A percentile compares a stretch with the other conserved stretches of the same genome.
These are phyloP conservation scores for Poeciliopsis paucimaculata DNA, from an alignment of 2,797 vertebrate species.

Conservation along the genomic window DNA sequence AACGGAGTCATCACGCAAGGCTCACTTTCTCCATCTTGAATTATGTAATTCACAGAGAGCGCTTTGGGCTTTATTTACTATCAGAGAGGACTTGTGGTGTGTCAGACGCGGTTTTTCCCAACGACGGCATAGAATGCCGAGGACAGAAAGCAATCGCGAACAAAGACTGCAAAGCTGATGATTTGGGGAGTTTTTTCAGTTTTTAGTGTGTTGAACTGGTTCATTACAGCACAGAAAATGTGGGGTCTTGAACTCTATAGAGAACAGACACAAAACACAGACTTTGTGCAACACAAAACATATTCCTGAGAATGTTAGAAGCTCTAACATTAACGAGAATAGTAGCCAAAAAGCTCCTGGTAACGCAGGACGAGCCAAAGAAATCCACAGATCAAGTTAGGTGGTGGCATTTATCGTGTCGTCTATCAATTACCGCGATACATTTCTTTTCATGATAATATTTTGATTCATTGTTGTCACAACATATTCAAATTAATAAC, in stretches of 20 bases:
- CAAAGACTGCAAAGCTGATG: not conserved
- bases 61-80: conserved; percentile 19
- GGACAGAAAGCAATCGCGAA: not conserved
- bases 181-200: not conserved
- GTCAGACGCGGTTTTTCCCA: conserved; percentile 6
- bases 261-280: not conserved
- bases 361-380: too few species aligned
- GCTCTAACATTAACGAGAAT: too few species aligned
- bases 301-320: not conserved
- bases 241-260: not conserved
- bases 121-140: not conserved
- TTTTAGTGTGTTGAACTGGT: not conserved
- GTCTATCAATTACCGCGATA: too few species aligned
- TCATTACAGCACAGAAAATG: not conserved
- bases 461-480: too few species aligned
- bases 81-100: not conserved
- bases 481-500: too few species aligned
- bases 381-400: too few species aligned
- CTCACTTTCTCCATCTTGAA: conserved; percentile 23
- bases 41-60: conserved; percentile 16
- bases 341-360: too few species aligned
- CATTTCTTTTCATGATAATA: too few species aligned
- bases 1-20: conserved; percentile 23
- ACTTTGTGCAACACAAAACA: not conserved
- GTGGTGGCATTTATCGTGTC: too few species aligned